Percentiles rank a stretch among this genome's conserved stretches.
Conservation (phyloP, 2,888 invertebrate species). For the Oscheius myriophilus region DNA sequence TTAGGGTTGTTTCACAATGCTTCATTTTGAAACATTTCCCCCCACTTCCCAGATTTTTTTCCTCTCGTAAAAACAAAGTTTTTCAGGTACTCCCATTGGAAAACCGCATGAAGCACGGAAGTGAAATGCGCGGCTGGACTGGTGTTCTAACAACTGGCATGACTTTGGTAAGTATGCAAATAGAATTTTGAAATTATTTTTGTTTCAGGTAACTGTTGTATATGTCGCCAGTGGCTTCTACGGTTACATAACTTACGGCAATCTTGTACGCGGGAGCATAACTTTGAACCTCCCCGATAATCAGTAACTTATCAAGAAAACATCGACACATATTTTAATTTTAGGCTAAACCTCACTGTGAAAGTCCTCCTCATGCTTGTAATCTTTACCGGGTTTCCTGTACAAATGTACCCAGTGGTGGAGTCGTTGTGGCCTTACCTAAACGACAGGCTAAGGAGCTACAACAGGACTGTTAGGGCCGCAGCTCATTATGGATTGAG, state of each 20-base stretch:
- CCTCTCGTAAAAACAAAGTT: neutral
- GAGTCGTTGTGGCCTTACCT: constrained; percentile 86
- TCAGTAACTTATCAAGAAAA: constrained; percentile 60
- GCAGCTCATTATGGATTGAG: constrained; percentile 23
- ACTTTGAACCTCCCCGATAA: constrained; percentile 82
- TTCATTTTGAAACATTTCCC: too few species aligned
- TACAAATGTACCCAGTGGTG: constrained; percentile 92
- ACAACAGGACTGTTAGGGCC: neutral
- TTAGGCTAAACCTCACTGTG: constrained; percentile 59
- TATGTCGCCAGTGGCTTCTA: constrained; percentile 87
- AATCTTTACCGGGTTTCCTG: constrained; percentile 74
- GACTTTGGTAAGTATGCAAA: constrained; percentile 14
- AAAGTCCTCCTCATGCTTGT: constrained; percentile 61
- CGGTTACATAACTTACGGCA: constrained; percentile 88
- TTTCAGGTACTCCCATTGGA: constrained; percentile 89
- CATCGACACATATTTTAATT: constrained; percentile 24
- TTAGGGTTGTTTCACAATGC: too few species aligned
- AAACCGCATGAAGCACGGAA: constrained; percentile 88
- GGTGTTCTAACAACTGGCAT: constrained; percentile 27
- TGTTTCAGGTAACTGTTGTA: constrained; percentile 78
- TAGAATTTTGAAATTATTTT: neutral
- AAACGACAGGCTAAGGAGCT: constrained; percentile 36
- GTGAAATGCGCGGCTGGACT: constrained; percentile 81
- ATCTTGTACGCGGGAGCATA: constrained; percentile 82
- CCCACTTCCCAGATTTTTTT: too few species aligned